These are phyloP conservation scores for Marasmarcha lunaedactyla DNA, from an alignment of 2,888 invertebrate genomes.

Conservation along the genomic window DNA sequence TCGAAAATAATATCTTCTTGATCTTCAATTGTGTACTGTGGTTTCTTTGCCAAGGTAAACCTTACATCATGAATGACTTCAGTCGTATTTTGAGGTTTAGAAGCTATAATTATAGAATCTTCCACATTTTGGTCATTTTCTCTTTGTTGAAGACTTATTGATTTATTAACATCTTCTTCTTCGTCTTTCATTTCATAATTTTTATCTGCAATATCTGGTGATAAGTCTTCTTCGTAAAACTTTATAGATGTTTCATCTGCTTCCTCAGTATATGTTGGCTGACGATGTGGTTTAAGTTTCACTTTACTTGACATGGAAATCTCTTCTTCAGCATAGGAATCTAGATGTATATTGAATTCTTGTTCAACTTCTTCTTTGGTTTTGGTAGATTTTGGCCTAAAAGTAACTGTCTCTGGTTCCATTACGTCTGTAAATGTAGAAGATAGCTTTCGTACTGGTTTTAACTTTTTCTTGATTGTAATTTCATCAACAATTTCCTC, in stretches of 20 bases:
- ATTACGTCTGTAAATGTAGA: constrained; percentile 79
- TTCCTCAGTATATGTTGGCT: constrained; percentile 82
- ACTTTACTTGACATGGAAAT: constrained; percentile 88
- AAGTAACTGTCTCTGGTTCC: constrained; percentile 83
- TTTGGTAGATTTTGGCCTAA: constrained; percentile 80
- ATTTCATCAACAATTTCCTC: constrained; percentile 72
- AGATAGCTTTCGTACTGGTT: constrained; percentile 74
- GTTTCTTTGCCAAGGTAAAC: constrained; percentile 77
- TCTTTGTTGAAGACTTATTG: constrained; percentile 44
- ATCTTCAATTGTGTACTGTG: constrained; percentile 74
- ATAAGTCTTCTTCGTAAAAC: constrained; percentile 60
- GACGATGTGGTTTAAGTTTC: constrained; percentile 79
- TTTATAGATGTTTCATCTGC: constrained; percentile 81
- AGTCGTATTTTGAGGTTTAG: constrained; percentile 47
- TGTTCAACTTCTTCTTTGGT: constrained; percentile 90
- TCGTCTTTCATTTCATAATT: constrained; percentile 61
- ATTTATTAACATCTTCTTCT: constrained; percentile 57
- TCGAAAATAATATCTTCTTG: constrained; percentile 73
- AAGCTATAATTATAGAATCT: constrained; percentile 30
- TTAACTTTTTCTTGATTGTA: constrained; percentile 81
- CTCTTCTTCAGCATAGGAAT: constrained; percentile 90
- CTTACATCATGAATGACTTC: constrained; percentile 72
- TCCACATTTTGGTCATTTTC: constrained; percentile 36
- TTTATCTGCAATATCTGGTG: constrained; percentile 57
- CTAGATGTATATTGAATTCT: constrained; percentile 87